Evolutionary conservation across 2,797 vertebrate genomes (phyloP), one percentile per base, ranked within the genome.

Genomic region (Mergus octosetaceus): DNA sequence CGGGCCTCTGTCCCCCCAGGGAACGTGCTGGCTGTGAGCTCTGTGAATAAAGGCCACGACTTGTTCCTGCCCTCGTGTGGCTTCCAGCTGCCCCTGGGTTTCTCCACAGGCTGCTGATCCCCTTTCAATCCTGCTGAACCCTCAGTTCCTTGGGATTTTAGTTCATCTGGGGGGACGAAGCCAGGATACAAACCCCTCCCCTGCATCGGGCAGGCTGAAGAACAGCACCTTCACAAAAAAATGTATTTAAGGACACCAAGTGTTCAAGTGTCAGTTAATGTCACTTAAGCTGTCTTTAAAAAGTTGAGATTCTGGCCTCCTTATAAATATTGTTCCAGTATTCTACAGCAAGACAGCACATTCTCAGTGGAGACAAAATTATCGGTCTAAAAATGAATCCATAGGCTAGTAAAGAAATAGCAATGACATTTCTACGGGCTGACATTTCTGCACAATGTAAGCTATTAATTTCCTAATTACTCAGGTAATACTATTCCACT

Each of bases 381-480:
- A 79, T 7, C 38, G 24, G 36, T 45, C 30, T 68, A 82, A 90
- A 88, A 95, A 51, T 16, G 14, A 84, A 24, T 88, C 88, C 43
- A 17, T 90, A 69, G 89, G n/a, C 56, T 64, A 68, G 56, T 60
- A 73, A 79, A 85, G 64, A 61, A 93, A 71, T 18, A 76, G 74
- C 60, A 73, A 18, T 71, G 90, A 71, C 56, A 73, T 57, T 86
- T 88, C 71, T 74, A 76, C 36, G 56, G 85, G 43, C 47, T 93
- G 83, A 65, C 80, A 82, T 92, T 92, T 95, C 74, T 81, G 77
- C 68, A 84, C 56, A 91, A 72, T 1, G 1, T 13, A 80, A 95
- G 85, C 57, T 80, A 94, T 87, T 94, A 87, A 94, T 94, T 94
- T 79, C 54, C 85, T 95, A 93, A 94, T 93, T 95, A 89, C 49